phyloP scores from a whole-genome alignment of 2,113 vertebrate species.

The Dicerorhinus sumatrensis region DNA sequence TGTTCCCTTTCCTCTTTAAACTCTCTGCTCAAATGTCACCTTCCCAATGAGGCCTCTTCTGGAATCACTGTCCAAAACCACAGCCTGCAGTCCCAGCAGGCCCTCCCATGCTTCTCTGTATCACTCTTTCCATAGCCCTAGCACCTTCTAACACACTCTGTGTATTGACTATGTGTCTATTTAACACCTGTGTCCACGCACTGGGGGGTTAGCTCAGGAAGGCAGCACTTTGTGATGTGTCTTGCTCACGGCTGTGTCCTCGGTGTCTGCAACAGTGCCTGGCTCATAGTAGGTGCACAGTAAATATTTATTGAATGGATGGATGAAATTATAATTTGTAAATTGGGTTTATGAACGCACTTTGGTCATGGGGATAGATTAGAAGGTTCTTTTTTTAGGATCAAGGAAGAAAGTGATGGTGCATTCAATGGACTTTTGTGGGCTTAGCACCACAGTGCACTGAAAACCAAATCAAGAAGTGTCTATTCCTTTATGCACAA shows the following conservation, averaged over 20 bases:
- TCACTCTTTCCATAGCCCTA: neutral
- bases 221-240: neutral
- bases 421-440: neutral
- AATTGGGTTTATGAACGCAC: neutral
- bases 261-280: no score
- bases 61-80: neutral
- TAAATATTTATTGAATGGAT: neutral
- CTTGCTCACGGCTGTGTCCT: neutral
- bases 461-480: neutral
- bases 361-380: neutral
- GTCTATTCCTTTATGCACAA: neutral
- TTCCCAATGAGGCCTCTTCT: neutral
- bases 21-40: neutral
- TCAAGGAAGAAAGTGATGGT: neutral
- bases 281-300: neutral
- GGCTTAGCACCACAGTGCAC: neutral
- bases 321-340: neutral
- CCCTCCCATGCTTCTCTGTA: neutral
- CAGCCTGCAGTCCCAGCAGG: neutral
- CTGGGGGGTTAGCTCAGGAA: neutral
- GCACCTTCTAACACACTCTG: rapidly evolving
- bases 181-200: rapidly evolving
- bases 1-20: neutral
- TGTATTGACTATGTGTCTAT: no score
- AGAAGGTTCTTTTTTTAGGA: neutral